These are phyloP conservation scores for Aramus guarauna DNA, from an alignment of 2,113 vertebrate genomes.

Conservation along the genomic window DNA sequence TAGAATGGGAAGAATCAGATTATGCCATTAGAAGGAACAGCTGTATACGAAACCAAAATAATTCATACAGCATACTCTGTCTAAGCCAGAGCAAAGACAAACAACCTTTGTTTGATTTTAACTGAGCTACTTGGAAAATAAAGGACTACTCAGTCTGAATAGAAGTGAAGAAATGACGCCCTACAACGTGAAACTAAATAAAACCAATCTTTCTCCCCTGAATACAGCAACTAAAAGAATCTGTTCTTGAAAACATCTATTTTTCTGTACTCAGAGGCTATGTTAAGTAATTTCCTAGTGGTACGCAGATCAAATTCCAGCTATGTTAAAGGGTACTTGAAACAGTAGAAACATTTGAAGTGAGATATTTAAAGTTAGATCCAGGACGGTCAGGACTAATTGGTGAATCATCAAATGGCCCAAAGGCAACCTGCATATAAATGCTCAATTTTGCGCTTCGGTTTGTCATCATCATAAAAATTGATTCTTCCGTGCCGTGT, in stretches of 20 bases:
- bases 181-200: not conserved
- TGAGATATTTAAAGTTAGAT: constrained; percentile 31
- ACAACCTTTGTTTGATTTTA: not conserved
- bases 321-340: not conserved
- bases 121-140: not conserved
- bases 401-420: constrained; percentile 38
- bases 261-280: not conserved
- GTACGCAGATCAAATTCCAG: constrained; percentile 22
- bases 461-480: constrained; percentile 49
- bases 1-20: not conserved
- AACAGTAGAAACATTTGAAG: constrained; percentile 25
- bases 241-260: not conserved
- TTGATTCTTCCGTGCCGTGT: constrained; percentile 14
- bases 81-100: not conserved
- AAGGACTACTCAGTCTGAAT: not conserved
- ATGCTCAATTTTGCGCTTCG: constrained; percentile 28
- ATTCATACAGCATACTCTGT: not conserved
- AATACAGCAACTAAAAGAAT: not conserved
- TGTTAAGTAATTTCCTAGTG: not conserved
- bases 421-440: constrained; percentile 30
- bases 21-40: not conserved
- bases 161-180: not conserved
- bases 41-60: not conserved
- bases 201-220: not conserved
- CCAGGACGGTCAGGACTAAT: constrained; percentile 9